A percentile compares a stretch with the other conserved stretches of the same genome.
These are phyloP conservation scores for Sternotherus odoratus DNA, from an alignment of 2,797 vertebrate species.

Conservation along the genomic window DNA sequence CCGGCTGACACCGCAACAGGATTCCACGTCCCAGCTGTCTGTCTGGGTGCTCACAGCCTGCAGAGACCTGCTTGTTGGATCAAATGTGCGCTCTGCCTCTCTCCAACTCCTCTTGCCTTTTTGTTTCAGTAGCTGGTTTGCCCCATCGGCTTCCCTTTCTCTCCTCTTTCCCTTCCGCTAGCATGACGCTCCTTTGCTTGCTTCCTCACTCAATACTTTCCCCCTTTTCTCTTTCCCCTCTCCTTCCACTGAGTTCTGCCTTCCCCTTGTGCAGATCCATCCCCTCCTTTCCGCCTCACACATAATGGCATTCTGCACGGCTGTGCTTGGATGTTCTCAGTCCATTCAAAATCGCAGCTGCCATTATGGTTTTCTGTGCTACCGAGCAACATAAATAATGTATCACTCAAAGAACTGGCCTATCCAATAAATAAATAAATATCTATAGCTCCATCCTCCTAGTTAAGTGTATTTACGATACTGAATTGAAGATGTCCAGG, in stretches of 20 bases:
- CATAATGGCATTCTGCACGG: neutral
- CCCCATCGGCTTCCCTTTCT: neutral
- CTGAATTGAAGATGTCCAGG: constrained; percentile 33
- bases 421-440: constrained; percentile 14
- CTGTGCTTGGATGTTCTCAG: neutral
- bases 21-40: constrained; percentile 35
- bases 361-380: neutral
- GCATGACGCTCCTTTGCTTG: neutral
- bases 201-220: neutral
- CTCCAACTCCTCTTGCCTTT: neutral
- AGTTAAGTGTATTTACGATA: constrained; percentile 59
- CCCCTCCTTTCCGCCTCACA: neutral
- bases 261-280: fast-evolving
- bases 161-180: neutral
- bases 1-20: neutral
- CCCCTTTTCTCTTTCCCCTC: neutral
- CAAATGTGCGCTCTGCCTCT: neutral
- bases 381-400: constrained; percentile 68
- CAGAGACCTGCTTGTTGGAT: constrained; percentile 18
- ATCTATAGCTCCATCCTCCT: constrained; percentile 35
- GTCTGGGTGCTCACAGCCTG: neutral
- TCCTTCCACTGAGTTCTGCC: neutral
- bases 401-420: constrained; percentile 31
- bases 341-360: neutral
- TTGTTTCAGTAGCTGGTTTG: neutral